phyloP scores from a whole-genome alignment of 1,140 invertebrate species.

The Teleogryllus occipitalis region DNA sequence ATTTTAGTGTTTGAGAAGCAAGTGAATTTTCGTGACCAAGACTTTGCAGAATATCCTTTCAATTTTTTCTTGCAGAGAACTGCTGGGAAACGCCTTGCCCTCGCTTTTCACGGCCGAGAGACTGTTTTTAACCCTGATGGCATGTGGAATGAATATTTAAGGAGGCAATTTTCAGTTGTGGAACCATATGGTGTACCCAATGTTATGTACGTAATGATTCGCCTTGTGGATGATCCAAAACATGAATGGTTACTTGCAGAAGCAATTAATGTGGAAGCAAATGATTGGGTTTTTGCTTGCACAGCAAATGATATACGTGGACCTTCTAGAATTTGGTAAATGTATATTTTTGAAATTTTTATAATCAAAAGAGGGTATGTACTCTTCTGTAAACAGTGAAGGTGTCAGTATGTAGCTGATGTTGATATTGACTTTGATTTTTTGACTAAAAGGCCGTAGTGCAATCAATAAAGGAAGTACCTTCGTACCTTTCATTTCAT shows the following conservation, averaged over 20 bases:
- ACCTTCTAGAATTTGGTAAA: slow-evolving; percentile 53
- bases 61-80: slow-evolving; percentile 24
- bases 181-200: slow-evolving; percentile 28
- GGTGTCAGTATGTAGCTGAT: neutral
- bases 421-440: too few relatives aligned
- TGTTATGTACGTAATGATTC: slow-evolving; percentile 49
- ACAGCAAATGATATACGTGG: slow-evolving; percentile 43
- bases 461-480: too few relatives aligned
- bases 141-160: slow-evolving; percentile 42
- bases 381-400: neutral
- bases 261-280: slow-evolving; percentile 49
- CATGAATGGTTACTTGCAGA: slow-evolving; percentile 48
- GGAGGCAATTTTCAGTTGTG: slow-evolving; percentile 36
- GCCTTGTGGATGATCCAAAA: slow-evolving; percentile 41
- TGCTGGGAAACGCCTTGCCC: slow-evolving; percentile 26
- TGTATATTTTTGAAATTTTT: neutral
- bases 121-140: slow-evolving; percentile 29
- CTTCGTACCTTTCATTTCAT: too few relatives aligned
- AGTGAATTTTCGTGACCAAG: too few relatives aligned
- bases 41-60: too few relatives aligned
- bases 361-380: too few relatives aligned
- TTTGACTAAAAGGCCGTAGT: too few relatives aligned
- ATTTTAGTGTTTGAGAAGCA: too few relatives aligned
- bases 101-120: slow-evolving; percentile 20
- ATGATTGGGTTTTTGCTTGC: slow-evolving; percentile 67